Conservation (phyloP, 1,140 invertebrate species). For the Micrasema minimum region DNA sequence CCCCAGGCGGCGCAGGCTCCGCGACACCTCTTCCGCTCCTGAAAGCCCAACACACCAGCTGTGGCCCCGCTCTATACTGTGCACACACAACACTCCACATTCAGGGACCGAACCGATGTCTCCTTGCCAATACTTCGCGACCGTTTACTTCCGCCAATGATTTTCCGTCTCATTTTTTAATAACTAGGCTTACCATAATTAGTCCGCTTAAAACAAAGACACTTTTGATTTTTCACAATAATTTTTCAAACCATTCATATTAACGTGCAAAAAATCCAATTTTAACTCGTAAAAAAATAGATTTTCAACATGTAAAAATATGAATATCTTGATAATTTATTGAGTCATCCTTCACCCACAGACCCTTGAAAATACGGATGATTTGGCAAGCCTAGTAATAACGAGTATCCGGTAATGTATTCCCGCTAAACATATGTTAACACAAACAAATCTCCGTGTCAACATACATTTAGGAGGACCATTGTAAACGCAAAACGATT, state of each 20-base stretch:
- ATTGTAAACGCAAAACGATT: no score
- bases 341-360: no score
- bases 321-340: background rate
- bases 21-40: conserved; percentile 50
- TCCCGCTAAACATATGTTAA: no score
- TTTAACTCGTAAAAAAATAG: conserved; percentile 2
- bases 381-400: no score
- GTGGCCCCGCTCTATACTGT: conserved; percentile 46
- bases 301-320: conserved; percentile 19
- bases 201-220: background rate
- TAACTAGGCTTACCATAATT: no score
- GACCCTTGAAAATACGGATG: no score
- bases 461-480: no score
- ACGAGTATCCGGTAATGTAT: no score
- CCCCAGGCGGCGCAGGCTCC: background rate
- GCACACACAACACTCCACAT: conserved; percentile 29
- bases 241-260: conserved; percentile 6
- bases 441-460: no score
- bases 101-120: conserved; percentile 4
- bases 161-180: no score
- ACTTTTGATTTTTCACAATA: no score
- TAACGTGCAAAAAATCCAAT: background rate
- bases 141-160: background rate
- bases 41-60: conserved; percentile 57
- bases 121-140: conserved; percentile 9